These are phyloP conservation scores for Pteromalus puparum DNA, from an alignment of 1,140 invertebrate species.

Conservation along the genomic window DNA sequence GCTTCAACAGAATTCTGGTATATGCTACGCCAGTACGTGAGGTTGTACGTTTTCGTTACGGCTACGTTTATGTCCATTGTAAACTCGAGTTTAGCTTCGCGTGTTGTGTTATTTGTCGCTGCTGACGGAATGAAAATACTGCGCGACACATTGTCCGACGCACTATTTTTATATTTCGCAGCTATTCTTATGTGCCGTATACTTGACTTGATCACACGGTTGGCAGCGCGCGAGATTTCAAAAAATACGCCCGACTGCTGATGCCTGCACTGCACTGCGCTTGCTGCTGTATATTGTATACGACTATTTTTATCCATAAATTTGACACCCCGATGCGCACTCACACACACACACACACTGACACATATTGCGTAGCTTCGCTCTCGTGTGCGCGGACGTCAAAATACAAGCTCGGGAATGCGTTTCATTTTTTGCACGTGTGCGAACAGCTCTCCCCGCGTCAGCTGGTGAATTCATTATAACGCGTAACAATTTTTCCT, in stretches of 20 bases:
- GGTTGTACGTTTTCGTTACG: constrained; percentile 47
- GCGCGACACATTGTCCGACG: constrained; percentile 30
- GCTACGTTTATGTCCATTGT: constrained; percentile 42
- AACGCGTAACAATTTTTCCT: neutral
- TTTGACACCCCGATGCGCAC: constrained; percentile 24
- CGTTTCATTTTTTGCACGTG: constrained; percentile 15
- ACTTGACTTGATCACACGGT: constrained; percentile 28
- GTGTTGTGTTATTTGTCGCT: constrained; percentile 43
- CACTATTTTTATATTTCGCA: constrained; percentile 46
- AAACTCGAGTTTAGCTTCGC: constrained; percentile 44
- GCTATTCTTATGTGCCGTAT: constrained; percentile 30
- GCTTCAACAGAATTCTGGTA: constrained; percentile 44
- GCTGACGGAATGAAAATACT: constrained; percentile 48
- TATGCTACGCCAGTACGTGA: neutral
- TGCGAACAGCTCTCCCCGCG: neutral
- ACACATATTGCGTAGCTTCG: neutral
- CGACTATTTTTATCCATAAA: constrained; percentile 50
- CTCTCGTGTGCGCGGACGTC: constrained; percentile 7
- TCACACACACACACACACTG: neutral
- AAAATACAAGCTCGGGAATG: constrained; percentile 24
- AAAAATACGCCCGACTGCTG: constrained; percentile 32
- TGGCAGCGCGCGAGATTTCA: constrained; percentile 32
- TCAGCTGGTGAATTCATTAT: neutral
- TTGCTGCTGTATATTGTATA: too few species aligned
- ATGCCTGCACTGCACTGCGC: neutral